Base-by-base conservation (phyloP, 2,888 invertebrate genomes). In the Scrobipalpa atriplicella region DNA sequence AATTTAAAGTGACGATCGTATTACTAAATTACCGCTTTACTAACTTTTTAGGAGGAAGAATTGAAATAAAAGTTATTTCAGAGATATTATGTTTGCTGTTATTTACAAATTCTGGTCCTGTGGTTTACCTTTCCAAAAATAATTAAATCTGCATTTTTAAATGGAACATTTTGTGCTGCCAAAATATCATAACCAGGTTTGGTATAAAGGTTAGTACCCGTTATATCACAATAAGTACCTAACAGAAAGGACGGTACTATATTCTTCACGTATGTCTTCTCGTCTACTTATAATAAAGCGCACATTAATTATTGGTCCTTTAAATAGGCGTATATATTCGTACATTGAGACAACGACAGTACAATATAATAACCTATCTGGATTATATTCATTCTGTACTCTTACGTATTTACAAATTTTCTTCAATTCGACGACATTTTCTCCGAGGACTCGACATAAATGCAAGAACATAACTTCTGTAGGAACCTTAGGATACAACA, bases 381-480 rank as follows among this genome's bases (percentile, higher is more conserved):
- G n/a, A 47, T n/a, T 47, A 29, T 29, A 29, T 16, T 13, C 13
- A 43, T 13, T 16, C 47, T 47, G 47, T 47, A 47, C 54, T 21
- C 21, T 21, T 54, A 54, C n/a, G 56, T 56, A 36, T 54, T 67
- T 69, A 69, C 51, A 66, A 66, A 68, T 63, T 66, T 67, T 65
- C 61, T 73, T 78, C 75, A 82, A 71, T 85, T 83, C n/a, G 93
- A 90, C 72, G 93, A 90, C 72, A 94, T 79, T 83, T 93, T 94
- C 75, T 94, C 93, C 7, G 85, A 77, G 3, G 94, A 92, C 70
- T 95, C 95, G 51, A 95, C 93, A 69, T 94, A 94, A 72, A 94
- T 93, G 58, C 95, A 94, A 66, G 95, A 93, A 77, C 95, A 94
- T 39, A 95, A 76, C 74, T 94, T 94, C 78, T 95, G 95, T 68